These are phyloP conservation scores for Microcebus murinus DNA, from an alignment of 2,113 vertebrate genomes.

Conservation along the genomic window DNA sequence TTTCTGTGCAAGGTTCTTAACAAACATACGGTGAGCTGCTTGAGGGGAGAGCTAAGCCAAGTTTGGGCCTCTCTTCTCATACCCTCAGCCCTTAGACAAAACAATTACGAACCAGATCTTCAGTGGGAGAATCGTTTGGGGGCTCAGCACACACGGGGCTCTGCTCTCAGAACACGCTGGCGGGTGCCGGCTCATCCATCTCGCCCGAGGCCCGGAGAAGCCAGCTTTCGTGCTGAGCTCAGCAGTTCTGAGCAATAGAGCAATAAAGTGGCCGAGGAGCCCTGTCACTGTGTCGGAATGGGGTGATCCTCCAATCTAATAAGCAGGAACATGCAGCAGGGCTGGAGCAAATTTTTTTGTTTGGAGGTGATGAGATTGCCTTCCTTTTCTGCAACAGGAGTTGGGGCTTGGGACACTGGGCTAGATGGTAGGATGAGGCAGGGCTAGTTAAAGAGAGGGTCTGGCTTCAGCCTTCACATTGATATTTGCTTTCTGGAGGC, in stretches of 20 bases:
- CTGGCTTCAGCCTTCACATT: not conserved
- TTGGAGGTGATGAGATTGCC: not conserved
- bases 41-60: not conserved
- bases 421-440: not conserved
- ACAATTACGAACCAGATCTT: not conserved
- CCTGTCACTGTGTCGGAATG: not conserved
- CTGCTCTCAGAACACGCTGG: not conserved
- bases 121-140: not conserved
- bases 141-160: not conserved
- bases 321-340: not conserved
- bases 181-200: slow-evolving; percentile 22
- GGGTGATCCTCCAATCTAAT: slow-evolving; percentile 23
- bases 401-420: not conserved
- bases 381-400: not conserved
- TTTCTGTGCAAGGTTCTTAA: not conserved
- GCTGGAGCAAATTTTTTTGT: not conserved
- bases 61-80: not conserved
- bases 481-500: not conserved
- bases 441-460: not conserved
- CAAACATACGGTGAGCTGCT: not conserved
- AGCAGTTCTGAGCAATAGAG: slow-evolving; percentile 60
- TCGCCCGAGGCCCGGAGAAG: not conserved
- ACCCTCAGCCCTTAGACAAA: not conserved
- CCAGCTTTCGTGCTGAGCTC: slow-evolving; percentile 37
- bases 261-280: not conserved